Evolutionary conservation across 2,797 vertebrate genomes (phyloP).

Genomic region (Furcifer pardalis): DNA sequence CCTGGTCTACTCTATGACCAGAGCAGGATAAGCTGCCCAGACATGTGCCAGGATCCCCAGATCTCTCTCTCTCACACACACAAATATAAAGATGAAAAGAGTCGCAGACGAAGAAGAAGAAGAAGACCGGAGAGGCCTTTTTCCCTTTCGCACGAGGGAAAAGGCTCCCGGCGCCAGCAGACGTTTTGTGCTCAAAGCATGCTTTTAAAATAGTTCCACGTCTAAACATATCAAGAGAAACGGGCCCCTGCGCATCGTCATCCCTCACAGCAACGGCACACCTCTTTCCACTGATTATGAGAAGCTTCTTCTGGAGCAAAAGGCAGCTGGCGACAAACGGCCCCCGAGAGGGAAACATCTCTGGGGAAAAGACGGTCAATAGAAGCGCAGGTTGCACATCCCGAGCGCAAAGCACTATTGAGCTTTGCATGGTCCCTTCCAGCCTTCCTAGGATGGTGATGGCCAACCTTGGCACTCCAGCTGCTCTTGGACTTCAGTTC

Average conservation of each 20-base stretch:
- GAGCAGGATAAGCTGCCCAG: no score
- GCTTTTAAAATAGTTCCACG: slow-evolving; percentile 16
- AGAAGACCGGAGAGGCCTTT: no score
- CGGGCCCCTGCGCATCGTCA: slow-evolving; percentile 50
- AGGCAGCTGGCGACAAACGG: not conserved
- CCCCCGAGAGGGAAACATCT: not conserved
- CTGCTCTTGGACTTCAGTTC: no score
- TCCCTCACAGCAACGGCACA: slow-evolving; percentile 3
- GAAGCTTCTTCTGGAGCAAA: slow-evolving; percentile 31
- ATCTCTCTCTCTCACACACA: no score
- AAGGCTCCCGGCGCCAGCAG: not conserved
- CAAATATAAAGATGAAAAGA: no score
- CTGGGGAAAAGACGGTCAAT: not conserved
- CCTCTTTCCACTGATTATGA: slow-evolving; percentile 40
- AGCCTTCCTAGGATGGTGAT: no score
- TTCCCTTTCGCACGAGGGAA: not conserved
- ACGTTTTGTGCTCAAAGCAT: not conserved
- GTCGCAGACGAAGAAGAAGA: no score
- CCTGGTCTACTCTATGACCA: no score
- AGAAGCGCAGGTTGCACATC: not conserved
- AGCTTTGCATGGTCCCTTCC: not conserved
- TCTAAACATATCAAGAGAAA: slow-evolving; percentile 42
- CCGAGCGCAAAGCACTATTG: not conserved
- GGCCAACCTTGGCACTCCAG: no score
- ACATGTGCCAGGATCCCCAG: no score